These are phyloP conservation scores for Myrmecobius fasciatus DNA, from an alignment of 2,113 vertebrate genomes.

Conservation along the genomic window DNA sequence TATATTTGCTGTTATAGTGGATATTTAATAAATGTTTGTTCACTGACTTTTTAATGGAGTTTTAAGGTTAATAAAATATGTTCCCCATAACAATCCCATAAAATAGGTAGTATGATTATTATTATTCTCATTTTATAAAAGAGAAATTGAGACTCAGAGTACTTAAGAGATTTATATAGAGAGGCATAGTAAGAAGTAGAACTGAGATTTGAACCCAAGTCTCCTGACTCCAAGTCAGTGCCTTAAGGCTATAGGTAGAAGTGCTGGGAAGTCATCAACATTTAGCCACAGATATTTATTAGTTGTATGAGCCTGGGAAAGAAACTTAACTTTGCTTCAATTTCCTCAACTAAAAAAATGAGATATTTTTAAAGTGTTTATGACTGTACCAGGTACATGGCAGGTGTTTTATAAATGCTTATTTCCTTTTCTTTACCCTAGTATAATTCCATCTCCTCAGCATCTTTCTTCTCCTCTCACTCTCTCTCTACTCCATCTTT, in stretches of 20 bases:
- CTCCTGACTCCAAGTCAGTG: background rate
- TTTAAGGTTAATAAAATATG: background rate
- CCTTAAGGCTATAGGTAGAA: background rate
- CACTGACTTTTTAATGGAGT: background rate
- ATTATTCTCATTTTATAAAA: background rate
- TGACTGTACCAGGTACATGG: background rate
- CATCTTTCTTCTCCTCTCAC: background rate
- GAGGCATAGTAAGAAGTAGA: background rate
- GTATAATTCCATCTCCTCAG: background rate
- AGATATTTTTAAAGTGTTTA: background rate
- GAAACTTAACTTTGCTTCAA: background rate
- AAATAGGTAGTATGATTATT: background rate
- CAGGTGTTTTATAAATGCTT: background rate
- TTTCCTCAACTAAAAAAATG: background rate
- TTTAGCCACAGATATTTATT: background rate
- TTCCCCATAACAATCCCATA: background rate
- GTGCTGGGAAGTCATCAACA: background rate
- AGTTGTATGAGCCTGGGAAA: background rate
- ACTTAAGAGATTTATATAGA: background rate
- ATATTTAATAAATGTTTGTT: background rate
- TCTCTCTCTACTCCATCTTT: background rate
- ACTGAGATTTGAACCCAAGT: background rate
- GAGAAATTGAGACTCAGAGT: background rate
- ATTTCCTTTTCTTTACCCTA: background rate
- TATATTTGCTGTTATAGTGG: background rate